phyloP scores from a whole-genome alignment of 2,888 invertebrate species.

The Agriopis leucophaearia region DNA sequence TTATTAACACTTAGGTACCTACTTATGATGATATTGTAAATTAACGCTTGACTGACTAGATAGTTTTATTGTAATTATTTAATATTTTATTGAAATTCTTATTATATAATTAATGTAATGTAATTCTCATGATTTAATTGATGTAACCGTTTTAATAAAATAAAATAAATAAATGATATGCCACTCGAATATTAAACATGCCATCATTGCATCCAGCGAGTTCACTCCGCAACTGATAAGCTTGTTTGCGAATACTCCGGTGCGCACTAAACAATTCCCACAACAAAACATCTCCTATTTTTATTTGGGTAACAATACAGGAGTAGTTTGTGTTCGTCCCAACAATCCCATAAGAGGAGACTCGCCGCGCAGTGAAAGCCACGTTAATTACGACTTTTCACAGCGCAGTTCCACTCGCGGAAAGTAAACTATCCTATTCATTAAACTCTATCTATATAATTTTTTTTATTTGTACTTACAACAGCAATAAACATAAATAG shows the following conservation, averaged over 20 bases:
- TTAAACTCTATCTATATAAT: constrained; percentile 39
- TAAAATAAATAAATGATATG: background rate
- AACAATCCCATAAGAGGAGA: constrained; percentile 67
- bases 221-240: constrained; percentile 21
- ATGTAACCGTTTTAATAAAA: background rate
- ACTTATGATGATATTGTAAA: too few species aligned
- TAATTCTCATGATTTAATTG: too few species aligned
- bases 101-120: too few species aligned
- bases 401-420: constrained; percentile 58
- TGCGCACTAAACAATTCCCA: constrained; percentile 30
- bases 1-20: too few species aligned
- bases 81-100: too few species aligned
- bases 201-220: constrained; percentile 3
- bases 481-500: too few species aligned
- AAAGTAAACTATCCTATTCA: constrained; percentile 64
- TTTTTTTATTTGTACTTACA: too few species aligned
- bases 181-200: constrained; percentile 3
- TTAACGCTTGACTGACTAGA: too few species aligned
- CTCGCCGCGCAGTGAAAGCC: constrained; percentile 63
- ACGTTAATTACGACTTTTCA: constrained; percentile 75
- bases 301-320: constrained; percentile 60
- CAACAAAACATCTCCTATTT: constrained; percentile 42
- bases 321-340: constrained; percentile 59
- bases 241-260: constrained; percentile 33
- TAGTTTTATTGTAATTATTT: too few species aligned